A percentile compares a stretch with the other conserved stretches of the same genome.
These are phyloP conservation scores for Gorsachius magnificus DNA, from an alignment of 2,797 vertebrate species.

Conservation along the genomic window DNA sequence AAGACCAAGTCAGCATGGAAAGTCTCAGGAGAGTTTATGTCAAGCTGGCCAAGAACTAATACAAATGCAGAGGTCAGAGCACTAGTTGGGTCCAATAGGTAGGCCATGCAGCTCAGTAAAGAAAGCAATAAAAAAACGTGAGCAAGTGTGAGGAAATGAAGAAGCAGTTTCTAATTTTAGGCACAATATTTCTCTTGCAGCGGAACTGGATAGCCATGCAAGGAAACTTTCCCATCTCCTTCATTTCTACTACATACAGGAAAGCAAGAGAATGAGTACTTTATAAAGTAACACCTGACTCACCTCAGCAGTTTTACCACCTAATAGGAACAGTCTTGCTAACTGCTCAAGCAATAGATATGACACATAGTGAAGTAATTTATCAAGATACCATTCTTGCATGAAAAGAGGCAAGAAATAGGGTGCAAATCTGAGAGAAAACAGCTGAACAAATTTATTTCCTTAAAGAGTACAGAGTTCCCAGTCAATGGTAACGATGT, in stretches of 20 bases:
- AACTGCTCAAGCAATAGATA: not conserved
- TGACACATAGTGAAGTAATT: not conserved
- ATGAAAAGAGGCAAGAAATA: not conserved
- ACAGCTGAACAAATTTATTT: not conserved
- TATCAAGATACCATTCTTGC: not conserved
- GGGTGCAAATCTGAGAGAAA: not conserved
- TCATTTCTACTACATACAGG: not conserved
- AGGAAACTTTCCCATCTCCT: not conserved
- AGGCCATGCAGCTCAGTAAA: not conserved
- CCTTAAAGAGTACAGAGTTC: not conserved
- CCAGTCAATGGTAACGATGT: not conserved
- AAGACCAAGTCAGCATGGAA: not conserved
- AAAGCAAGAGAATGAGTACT: not conserved
- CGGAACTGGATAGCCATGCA: not conserved
- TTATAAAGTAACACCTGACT: not conserved
- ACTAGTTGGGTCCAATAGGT: not conserved
- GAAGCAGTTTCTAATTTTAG: not conserved
- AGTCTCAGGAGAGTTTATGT: not conserved
- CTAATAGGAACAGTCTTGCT: not conserved
- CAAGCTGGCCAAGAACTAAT: not conserved
- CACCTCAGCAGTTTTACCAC: not conserved
- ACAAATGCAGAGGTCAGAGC: not conserved
- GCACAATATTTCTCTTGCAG: not conserved
- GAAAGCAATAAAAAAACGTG: not conserved
- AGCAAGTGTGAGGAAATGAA: not conserved